phyloP scores from a whole-genome alignment of 2,888 invertebrate genomes.

The Megalurothrips usitatus region DNA sequence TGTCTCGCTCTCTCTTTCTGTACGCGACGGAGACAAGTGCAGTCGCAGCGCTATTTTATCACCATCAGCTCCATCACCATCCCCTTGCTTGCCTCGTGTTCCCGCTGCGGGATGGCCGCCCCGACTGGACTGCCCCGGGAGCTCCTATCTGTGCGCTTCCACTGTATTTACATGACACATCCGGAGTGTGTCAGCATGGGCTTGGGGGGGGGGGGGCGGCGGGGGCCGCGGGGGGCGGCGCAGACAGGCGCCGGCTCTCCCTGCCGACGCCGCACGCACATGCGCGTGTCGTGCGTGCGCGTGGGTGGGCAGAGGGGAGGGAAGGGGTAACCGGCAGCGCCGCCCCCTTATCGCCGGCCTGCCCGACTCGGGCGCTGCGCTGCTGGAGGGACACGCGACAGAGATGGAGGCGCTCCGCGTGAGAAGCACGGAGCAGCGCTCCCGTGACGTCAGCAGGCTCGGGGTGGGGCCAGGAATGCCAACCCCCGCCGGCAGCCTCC shows the following conservation, averaged over 20 bases:
- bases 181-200: constrained; percentile 3
- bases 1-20: not conserved
- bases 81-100: no score
- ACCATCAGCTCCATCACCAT: no score
- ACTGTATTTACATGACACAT: constrained; percentile 18
- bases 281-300: not conserved
- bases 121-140: no score
- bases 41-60: no score
- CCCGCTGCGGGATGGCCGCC: no score
- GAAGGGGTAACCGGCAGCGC: not conserved
- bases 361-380: not conserved
- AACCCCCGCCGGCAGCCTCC: not conserved
- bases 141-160: not conserved
- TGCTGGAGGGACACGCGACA: not conserved
- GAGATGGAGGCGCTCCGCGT: not conserved
- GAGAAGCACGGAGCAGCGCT: not conserved
- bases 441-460: not conserved
- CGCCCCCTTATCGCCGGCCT: not conserved
- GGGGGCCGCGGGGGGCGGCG: not conserved
- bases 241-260: not conserved
- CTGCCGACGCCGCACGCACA: not conserved
- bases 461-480: not conserved
- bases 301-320: not conserved
- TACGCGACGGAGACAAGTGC: not conserved
- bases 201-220: not conserved